These are phyloP conservation scores for Cichlasoma orientale DNA, from an alignment of 2,797 vertebrate species.

Conservation along the genomic window DNA sequence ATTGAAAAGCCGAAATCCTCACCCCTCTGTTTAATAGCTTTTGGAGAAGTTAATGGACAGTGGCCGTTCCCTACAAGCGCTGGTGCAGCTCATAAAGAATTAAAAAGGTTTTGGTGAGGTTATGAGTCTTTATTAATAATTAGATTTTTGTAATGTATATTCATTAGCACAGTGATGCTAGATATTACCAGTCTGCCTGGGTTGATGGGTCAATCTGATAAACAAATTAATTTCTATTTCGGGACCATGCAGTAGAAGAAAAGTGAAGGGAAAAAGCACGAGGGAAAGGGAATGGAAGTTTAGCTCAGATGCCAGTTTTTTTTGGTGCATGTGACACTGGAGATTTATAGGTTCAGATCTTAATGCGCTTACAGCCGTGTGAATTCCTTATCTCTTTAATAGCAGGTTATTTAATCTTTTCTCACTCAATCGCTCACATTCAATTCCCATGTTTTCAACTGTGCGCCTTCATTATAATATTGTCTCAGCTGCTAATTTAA, in stretches of 20 bases:
- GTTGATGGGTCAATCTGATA: not conserved
- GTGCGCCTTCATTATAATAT: not conserved
- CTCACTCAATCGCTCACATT: not conserved
- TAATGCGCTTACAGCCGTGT: not conserved
- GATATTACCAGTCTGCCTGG: not conserved
- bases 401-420: not conserved
- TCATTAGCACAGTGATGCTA: not conserved
- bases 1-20: constrained; percentile 16
- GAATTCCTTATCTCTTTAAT: not conserved
- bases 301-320: not conserved
- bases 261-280: not conserved
- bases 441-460: not conserved
- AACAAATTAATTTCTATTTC: not conserved
- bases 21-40: constrained; percentile 15
- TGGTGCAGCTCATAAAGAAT: constrained; percentile 29
- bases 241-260: not conserved
- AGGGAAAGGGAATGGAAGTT: not conserved
- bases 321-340: not conserved
- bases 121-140: constrained; percentile 9
- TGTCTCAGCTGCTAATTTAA: not conserved
- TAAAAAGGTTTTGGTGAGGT: not conserved
- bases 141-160: not conserved
- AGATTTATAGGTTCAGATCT: not conserved
- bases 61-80: not conserved
- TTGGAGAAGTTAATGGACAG: not conserved